A percentile compares a stretch with the other conserved stretches of the same genome.
These are phyloP conservation scores for Parazoanthus atlanticus DNA, from an alignment of 92 coral and sea anemone genomes.

Conservation along the genomic window DNA sequence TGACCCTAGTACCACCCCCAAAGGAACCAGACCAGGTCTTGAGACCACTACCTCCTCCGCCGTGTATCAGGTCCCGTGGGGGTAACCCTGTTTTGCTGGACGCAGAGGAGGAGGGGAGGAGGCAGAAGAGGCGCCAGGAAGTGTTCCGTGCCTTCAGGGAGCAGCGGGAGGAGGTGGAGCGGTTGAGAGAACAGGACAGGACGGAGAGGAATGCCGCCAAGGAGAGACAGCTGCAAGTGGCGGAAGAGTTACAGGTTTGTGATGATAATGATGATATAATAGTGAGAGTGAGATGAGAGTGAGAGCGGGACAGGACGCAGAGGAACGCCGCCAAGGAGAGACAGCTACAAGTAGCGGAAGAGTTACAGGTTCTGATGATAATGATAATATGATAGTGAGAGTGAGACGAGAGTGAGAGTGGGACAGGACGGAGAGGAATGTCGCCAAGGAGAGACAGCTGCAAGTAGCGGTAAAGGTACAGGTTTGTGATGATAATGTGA, in stretches of 20 bases:
- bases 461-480: too few species aligned
- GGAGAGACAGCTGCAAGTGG: conserved; percentile 88
- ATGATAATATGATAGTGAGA: not conserved
- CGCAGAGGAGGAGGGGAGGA: conserved; percentile 77
- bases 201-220: conserved; percentile 84
- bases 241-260: conserved; percentile 93
- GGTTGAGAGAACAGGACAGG: conserved; percentile 86
- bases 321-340: conserved; percentile 90
- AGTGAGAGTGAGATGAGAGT: too few species aligned
- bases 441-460: too few species aligned
- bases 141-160: conserved; percentile 80
- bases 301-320: conserved; percentile 65
- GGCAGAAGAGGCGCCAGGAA: conserved; percentile 73
- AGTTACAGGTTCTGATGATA: conserved; percentile 74
- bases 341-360: conserved; percentile 91
- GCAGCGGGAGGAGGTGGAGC: conserved; percentile 83
- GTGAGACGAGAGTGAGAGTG: conserved; percentile 48
- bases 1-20: conserved; percentile 89
- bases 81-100: conserved; percentile 89
- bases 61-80: conserved; percentile 91
- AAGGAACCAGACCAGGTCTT: conserved; percentile 92
- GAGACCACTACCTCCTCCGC: conserved; percentile 83
- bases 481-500: too few species aligned
- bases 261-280: too few species aligned
- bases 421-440: too few species aligned